Base-by-base conservation (phyloP, 2,888 invertebrate genomes). In the Eupithecia subumbrata region DNA sequence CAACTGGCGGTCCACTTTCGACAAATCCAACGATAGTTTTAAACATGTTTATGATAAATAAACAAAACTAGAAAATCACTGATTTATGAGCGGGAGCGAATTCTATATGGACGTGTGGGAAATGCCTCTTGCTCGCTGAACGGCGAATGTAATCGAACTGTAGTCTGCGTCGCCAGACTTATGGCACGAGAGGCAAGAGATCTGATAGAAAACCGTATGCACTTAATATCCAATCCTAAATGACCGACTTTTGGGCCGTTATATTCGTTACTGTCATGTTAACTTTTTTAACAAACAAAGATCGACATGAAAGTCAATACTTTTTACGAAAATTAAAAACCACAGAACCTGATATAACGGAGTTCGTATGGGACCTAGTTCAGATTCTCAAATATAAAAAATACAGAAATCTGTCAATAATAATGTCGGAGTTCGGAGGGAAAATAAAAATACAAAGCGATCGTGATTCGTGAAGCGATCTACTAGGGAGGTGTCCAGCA, bases 61-160 rank as follows among this genome's bases (percentile, higher is more conserved):
- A 16, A 34, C 16, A 5, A 16, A 8, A 63, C 2, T 63, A 16
- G 0, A 16, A 30, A 16, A 63, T 30, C 8, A 63, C 63, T 34
- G 64, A 64, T 30, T 64, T 34, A 64, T 64, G 64, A 64, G 30
- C 64, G 8, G 9, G 18, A 64, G 64, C 64, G 64, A 64, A 64
- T 25, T 60, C 12, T 60, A 11, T 30, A 16, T 64, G 9, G 8
- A 9, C 64, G 34, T 64, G 30, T 30, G 63, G 9, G 18, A 18
- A 9, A 0, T 16, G 63, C 8, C 63, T 14, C 34, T 64, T 16
- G 64, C 64, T 30, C 30, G 64, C 34, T 30, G 12, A 64, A 64
- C 16, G 18, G 64, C 64, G 64, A 64, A 64, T 60, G 60, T 60
- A 12, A 14, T 60, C 9, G 18, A 64, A 63, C 30, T 63, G 16